These are phyloP conservation scores for Liasis olivaceus DNA, from an alignment of 2,797 vertebrate species.

Conservation along the genomic window DNA sequence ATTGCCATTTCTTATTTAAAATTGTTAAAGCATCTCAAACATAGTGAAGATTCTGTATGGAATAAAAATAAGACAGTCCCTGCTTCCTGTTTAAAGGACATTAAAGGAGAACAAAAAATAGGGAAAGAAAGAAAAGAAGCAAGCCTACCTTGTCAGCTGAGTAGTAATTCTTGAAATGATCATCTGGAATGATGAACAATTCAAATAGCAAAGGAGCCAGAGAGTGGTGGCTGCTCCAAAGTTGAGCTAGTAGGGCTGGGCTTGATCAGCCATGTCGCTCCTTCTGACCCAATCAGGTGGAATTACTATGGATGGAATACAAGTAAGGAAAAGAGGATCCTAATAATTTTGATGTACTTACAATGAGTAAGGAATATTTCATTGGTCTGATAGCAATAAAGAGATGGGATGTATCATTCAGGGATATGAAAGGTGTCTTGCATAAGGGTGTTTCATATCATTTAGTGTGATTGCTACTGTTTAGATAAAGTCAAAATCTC, in stretches of 20 bases:
- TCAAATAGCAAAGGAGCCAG: background rate
- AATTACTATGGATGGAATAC: background rate
- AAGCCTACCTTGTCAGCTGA: background rate
- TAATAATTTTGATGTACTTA: background rate
- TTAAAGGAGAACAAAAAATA: background rate
- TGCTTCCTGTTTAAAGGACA: background rate
- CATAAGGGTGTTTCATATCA: background rate
- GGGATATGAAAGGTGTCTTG: background rate
- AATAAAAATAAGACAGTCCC: background rate
- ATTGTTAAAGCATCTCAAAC: background rate
- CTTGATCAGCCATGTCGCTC: background rate
- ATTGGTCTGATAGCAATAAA: background rate
- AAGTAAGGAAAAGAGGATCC: background rate
- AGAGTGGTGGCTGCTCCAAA: background rate
- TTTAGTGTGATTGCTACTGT: background rate
- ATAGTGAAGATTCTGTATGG: background rate
- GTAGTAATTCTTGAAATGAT: background rate
- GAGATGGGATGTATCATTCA: background rate
- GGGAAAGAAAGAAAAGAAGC: background rate
- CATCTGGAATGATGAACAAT: background rate
- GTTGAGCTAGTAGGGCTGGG: background rate
- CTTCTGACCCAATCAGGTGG: background rate
- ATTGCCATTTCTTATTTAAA: background rate
- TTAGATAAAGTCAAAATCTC: background rate
- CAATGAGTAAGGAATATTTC: background rate